These are phyloP conservation scores for Eustalomyia histrio DNA, from an alignment of 2,888 invertebrate species.

Conservation along the genomic window DNA sequence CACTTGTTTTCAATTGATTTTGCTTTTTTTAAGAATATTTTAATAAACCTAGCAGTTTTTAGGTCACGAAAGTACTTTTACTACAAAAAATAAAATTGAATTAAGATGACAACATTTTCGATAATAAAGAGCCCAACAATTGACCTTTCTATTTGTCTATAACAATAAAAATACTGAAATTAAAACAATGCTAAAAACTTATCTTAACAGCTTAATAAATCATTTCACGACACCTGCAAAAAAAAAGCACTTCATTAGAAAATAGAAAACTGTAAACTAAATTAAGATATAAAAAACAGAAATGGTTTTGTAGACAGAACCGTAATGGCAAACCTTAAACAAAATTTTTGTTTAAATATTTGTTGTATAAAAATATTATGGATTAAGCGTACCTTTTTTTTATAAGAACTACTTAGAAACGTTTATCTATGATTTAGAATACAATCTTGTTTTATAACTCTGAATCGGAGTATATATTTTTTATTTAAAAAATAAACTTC, in stretches of 20 bases:
- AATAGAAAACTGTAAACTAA: constrained; percentile 10
- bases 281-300: constrained; percentile 32
- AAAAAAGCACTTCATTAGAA: background rate
- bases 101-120: constrained; percentile 25
- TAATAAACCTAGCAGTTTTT: background rate
- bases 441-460: no score
- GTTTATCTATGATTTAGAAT: no score
- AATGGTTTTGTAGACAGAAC: background rate
- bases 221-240: constrained; percentile 34
- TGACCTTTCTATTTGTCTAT: constrained; percentile 49
- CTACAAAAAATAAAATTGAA: constrained; percentile 9
- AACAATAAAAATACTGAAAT: constrained; percentile 1
- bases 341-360: no score
- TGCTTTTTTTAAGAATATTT: background rate
- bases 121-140: constrained; percentile 23
- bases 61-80: constrained; percentile 53
- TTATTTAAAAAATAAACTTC: no score
- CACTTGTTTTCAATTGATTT: no score
- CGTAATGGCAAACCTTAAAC: background rate
- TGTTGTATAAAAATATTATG: no score
- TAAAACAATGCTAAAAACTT: constrained; percentile 28
- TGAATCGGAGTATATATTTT: no score
- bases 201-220: constrained; percentile 53
- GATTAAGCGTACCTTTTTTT: no score
- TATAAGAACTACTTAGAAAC: no score